Base-by-base conservation (phyloP, 2,888 invertebrate species). In the Erebia palarica region DNA sequence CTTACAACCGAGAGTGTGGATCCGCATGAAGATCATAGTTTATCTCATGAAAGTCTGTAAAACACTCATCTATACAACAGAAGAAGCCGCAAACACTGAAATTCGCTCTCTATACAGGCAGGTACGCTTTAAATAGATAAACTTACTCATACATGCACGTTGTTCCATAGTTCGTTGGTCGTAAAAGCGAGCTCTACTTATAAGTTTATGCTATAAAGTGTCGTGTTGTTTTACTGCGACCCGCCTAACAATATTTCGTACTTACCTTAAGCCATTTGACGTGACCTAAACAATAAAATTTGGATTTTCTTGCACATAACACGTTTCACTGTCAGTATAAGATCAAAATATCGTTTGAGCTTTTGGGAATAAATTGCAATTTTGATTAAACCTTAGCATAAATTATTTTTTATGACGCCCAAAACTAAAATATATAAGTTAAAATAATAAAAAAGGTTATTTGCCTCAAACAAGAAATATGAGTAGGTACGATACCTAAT, bases 131-230 rank as follows among this genome's bases (percentile, higher is more conserved):
- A 14, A 49, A 7, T 13, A 51, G 36, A 13, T 13, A 11, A 60
- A 36, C 16, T 14, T 36, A 60, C 51, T 53, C 21, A 10, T 47
- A 44, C 16, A 9, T 5, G 8, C 11, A 36, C 16, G 18, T 36
- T 77, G 80, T 14, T 59, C 14, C 36, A 59, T 82, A 79, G 55
- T 55, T 53, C 74, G 78, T 78, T 77, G 81, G 75, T 81, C 83
- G 82, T 88, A 87, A 87, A 86, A 82, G 77, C 80, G 80, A 80
- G 84, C 86, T 87, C 87, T 84, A 84, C 84, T 84, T 86, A 82
- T 83, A 84, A 84, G 77, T 80, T 79, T 80, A 78, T 78, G 81
- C 80, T 81, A 82, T 85, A 84, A 84, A 83, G 83, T 84, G 49
- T 86, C 83, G 79, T 80, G 79, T 82, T 85, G 81, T 84, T 85